Percentiles rank a stretch among this genome's conserved stretches.
phyloP scores from a whole-genome alignment of 2,888 invertebrate genomes.

The Chymomyza fuscimana region DNA sequence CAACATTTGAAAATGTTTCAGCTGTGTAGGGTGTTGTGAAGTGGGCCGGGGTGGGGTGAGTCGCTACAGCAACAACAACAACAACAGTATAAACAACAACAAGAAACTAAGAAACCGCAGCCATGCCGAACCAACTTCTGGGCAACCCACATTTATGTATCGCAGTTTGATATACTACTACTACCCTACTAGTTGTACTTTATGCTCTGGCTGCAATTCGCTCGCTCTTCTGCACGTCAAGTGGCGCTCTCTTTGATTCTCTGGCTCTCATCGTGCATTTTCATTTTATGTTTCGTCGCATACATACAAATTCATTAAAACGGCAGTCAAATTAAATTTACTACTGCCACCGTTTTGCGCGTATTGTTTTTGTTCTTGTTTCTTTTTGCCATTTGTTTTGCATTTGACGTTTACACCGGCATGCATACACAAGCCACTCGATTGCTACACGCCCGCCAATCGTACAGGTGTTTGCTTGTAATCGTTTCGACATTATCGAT shows the following conservation, averaged over 20 bases:
- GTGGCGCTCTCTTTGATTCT: slow-evolving; percentile 22
- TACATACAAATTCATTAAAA: slow-evolving; percentile 72
- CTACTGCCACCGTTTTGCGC: slow-evolving; percentile 69
- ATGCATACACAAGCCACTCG: slow-evolving; percentile 5
- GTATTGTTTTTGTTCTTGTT: slow-evolving; percentile 28
- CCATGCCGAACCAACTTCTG: slow-evolving; percentile 1
- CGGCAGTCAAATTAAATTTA: slow-evolving; percentile 67
- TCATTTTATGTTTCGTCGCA: slow-evolving; percentile 53
- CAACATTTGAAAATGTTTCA: slow-evolving; percentile 62
- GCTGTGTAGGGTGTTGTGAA: slow-evolving; percentile 33
- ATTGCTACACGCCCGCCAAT: slow-evolving; percentile 22
- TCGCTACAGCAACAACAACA: slow-evolving; percentile 35
- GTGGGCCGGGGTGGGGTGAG: slow-evolving; percentile 19
- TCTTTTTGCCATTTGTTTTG: slow-evolving; percentile 31
- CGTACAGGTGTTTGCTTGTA: slow-evolving; percentile 7
- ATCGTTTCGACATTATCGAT: slow-evolving; percentile 36
- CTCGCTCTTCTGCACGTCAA: slow-evolving; percentile 16
- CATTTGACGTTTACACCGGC: slow-evolving; percentile 55
- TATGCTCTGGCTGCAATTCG: slow-evolving; percentile 15
- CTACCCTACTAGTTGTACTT: slow-evolving; percentile 54
- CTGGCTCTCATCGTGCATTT: slow-evolving; percentile 46
- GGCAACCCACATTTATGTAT: slow-evolving; percentile 68
- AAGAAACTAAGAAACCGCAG: slow-evolving; percentile 29
- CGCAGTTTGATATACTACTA: slow-evolving; percentile 63
- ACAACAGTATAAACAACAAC: slow-evolving; percentile 14